phyloP scores from a whole-genome alignment of 1,140 invertebrate species.

The Portunus trituberculatus region DNA sequence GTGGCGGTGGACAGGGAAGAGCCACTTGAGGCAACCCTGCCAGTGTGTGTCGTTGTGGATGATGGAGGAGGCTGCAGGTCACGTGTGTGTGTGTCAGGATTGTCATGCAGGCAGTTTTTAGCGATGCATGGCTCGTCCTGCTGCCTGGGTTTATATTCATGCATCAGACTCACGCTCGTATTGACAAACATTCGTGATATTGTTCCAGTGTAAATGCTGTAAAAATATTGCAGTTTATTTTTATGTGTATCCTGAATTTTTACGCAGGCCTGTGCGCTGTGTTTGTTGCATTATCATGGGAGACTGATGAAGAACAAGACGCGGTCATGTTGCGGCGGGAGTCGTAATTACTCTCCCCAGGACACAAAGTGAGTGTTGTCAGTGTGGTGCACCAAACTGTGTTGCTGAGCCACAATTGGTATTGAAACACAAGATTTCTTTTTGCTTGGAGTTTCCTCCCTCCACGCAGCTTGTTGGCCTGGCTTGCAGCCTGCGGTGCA shows the following conservation, averaged over 20 bases:
- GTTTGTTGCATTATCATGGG: background rate
- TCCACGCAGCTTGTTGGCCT: constrained; percentile 16
- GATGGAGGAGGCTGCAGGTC: too few species aligned
- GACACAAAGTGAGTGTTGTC: background rate
- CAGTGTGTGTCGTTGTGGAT: too few species aligned
- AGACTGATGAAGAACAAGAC: background rate
- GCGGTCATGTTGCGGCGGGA: background rate
- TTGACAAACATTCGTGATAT: too few species aligned
- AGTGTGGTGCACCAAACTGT: background rate
- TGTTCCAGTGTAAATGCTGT: too few species aligned
- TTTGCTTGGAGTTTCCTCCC: background rate
- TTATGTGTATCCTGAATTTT: too few species aligned
- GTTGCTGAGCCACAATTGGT: constrained; percentile 3
- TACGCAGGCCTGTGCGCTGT: background rate
- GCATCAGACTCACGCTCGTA: too few species aligned
- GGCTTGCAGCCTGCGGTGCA: background rate
- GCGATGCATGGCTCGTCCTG: too few species aligned
- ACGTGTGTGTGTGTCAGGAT: too few species aligned
- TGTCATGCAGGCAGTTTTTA: too few species aligned
- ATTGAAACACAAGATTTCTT: constrained; percentile 40
- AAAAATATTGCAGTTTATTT: too few species aligned
- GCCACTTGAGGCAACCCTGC: too few species aligned
- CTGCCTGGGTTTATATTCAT: too few species aligned
- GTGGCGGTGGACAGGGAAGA: background rate
- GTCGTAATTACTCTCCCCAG: background rate